Percentiles rank a stretch among this genome's conserved stretches.
phyloP scores from a whole-genome alignment of 2,113 vertebrate species.

The Toxotes jaculatrix region DNA sequence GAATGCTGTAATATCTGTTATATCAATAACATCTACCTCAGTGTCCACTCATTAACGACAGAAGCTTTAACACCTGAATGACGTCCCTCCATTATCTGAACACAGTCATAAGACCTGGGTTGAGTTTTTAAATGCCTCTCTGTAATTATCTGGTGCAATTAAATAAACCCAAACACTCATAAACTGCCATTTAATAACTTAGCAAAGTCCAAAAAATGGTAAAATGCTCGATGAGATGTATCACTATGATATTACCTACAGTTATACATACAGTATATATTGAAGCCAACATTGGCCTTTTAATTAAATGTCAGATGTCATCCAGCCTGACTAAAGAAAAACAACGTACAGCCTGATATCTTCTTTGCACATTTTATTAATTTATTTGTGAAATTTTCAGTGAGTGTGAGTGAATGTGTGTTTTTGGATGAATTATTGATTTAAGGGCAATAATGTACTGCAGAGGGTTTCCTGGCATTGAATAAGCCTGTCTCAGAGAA shows the following conservation, averaged over 20 bases:
- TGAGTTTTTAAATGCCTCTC: not conserved
- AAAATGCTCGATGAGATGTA: not conserved
- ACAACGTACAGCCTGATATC: not conserved
- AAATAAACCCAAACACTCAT: not conserved
- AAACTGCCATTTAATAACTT: conserved; percentile 25
- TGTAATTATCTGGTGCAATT: not conserved
- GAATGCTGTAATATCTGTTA: conserved; percentile 77
- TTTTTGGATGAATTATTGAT: not conserved
- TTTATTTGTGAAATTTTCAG: conserved; percentile 38
- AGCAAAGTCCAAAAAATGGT: not conserved
- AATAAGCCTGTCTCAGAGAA: conserved; percentile 16
- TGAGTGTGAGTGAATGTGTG: conserved; percentile 13
- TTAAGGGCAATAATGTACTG: conserved; percentile 40
- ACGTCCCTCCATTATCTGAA: not conserved
- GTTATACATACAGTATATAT: not conserved
- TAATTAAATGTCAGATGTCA: not conserved
- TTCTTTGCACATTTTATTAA: conserved; percentile 50
- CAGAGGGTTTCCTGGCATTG: not conserved
- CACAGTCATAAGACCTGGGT: not conserved
- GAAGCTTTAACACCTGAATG: conserved; percentile 67
- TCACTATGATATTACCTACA: not conserved
- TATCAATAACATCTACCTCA: conserved; percentile 83
- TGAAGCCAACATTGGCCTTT: conserved; percentile 1
- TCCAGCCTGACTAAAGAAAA: conserved; percentile 21
- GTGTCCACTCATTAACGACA: conserved; percentile 65